Percentiles rank a stretch among this genome's conserved stretches.
Conservation (phyloP, 2,113 vertebrate species). For the Willisornis vidua region DNA sequence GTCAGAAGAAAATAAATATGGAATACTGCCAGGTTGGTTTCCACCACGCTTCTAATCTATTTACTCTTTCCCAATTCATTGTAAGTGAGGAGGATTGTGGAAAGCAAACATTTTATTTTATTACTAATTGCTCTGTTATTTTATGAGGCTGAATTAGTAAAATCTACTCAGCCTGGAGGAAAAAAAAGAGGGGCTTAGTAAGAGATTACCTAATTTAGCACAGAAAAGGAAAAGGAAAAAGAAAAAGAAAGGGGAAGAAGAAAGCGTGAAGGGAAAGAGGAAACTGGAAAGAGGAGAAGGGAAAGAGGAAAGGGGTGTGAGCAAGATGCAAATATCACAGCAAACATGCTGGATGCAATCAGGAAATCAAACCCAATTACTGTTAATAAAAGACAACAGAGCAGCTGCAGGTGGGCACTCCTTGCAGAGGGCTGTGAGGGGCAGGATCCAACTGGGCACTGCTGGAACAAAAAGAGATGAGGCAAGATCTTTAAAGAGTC, state of each 20-base stretch:
- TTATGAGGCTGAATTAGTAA: conserved; percentile 56
- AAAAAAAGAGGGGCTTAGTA: conserved; percentile 37
- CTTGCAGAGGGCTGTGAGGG: not conserved
- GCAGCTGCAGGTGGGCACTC: not conserved
- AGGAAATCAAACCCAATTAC: not conserved
- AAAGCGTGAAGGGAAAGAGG: not conserved
- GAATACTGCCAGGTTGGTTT: not conserved
- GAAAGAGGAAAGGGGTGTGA: not conserved
- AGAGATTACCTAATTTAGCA: conserved; percentile 72
- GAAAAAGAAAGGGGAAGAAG: fast-evolving
- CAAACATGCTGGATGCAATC: not conserved
- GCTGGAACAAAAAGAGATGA: not conserved
- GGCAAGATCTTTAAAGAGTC: not conserved
- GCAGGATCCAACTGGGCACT: not conserved
- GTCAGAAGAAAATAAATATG: conserved; percentile 24
- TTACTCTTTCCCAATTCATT: not conserved
- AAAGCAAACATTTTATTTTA: conserved; percentile 63
- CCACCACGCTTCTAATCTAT: conserved; percentile 14
- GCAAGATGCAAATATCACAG: not conserved
- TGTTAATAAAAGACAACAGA: not conserved
- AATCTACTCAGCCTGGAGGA: conserved; percentile 42
- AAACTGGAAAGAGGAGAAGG: not conserved
- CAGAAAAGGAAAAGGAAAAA: not conserved
- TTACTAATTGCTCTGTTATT: conserved; percentile 62
- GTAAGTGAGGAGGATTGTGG: conserved; percentile 19